Percentiles rank a stretch among this genome's conserved stretches.
Conservation (phyloP, 1,140 invertebrate species). For the Episyrphus balteatus region DNA sequence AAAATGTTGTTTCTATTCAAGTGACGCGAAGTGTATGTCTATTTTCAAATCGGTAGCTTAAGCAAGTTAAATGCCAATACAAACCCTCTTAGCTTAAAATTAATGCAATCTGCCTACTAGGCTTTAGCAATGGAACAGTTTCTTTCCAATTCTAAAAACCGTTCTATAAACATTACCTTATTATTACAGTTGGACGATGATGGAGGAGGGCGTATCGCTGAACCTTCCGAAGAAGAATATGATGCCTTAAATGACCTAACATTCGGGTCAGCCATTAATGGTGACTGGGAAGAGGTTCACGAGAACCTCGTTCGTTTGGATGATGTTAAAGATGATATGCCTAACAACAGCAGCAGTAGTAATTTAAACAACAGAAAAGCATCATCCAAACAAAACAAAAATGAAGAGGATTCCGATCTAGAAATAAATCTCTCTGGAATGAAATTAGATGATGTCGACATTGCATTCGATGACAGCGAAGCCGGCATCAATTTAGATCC, state of each 20-base stretch:
- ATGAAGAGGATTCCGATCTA: slow-evolving; percentile 23
- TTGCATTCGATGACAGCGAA: slow-evolving; percentile 36
- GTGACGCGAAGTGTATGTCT: too few relatives aligned
- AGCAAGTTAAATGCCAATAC: too few relatives aligned
- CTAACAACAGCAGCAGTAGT: slow-evolving; percentile 12
- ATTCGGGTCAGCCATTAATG: slow-evolving; percentile 58
- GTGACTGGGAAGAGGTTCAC: slow-evolving; percentile 56
- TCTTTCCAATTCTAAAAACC: too few relatives aligned
- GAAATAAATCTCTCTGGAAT: slow-evolving; percentile 43
- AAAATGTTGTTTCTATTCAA: too few relatives aligned
- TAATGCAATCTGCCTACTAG: too few relatives aligned
- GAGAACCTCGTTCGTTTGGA: slow-evolving; percentile 32
- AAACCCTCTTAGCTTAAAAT: too few relatives aligned
- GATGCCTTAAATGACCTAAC: slow-evolving; percentile 85
- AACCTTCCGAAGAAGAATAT: slow-evolving; percentile 71
- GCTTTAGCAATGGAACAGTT: too few relatives aligned
- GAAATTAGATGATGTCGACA: slow-evolving; percentile 44
- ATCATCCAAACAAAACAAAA: slow-evolving; percentile 7
- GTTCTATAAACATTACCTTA: too few relatives aligned
- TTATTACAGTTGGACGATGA: slow-evolving; percentile 35
- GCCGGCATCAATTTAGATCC: slow-evolving; percentile 34
- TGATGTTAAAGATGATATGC: slow-evolving; percentile 5
- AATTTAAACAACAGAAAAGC: too few relatives aligned
- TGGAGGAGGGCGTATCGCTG: slow-evolving; percentile 44
- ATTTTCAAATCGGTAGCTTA: too few relatives aligned